Evolutionary conservation across 1,140 invertebrate species (phyloP), one percentile per base, ranked within the genome.

Genomic region (Cheumatopsyche charites): DNA sequence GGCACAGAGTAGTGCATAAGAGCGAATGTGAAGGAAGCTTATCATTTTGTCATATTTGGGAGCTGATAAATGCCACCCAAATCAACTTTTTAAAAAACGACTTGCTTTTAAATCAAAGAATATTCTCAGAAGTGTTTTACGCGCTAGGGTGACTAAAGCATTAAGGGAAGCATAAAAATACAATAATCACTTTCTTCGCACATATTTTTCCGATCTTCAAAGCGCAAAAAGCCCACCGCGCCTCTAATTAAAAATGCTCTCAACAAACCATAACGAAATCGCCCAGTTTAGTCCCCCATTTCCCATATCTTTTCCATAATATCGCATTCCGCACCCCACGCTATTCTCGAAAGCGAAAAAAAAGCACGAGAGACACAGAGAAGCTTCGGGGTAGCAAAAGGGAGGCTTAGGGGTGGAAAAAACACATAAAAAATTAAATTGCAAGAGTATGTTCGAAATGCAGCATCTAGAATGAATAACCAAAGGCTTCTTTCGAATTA

Each of bases 381-480:
- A 55, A 55, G 21, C 17, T 6, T 5, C 19, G 55, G 7, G 55
- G 55, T 11, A 19, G 55, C 25, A 23, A 23, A 12, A 13, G 21
- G 7, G 42, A 49, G 49, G 25, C 12, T 9, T 9, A 58, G 52
- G 62, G 70, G 9, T 45, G 52, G 81, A 84, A 84, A 81, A 84
- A 84, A 82, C 82, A 82, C 83, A 85, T 85, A 85, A 85, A 85
- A 85, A 85, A 85, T 85, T 85, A 85, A 83, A 84, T 85, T 84
- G 75, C 73, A 65, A 67, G 67, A 72, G 73, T 69, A 52, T 70
- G 70, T 72, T 72, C 58, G 43, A 63, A 11, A n/a, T 19, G 41
- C 29, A 17, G 62, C 36, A 17, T 41, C 19, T 21, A 63, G 62
- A 43, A n/a, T n/a, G n/a, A n/a, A 63, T 63, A 63, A 63, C 62